Conservation (phyloP, 2,888 invertebrate species). For the Microctonus brassicae region DNA sequence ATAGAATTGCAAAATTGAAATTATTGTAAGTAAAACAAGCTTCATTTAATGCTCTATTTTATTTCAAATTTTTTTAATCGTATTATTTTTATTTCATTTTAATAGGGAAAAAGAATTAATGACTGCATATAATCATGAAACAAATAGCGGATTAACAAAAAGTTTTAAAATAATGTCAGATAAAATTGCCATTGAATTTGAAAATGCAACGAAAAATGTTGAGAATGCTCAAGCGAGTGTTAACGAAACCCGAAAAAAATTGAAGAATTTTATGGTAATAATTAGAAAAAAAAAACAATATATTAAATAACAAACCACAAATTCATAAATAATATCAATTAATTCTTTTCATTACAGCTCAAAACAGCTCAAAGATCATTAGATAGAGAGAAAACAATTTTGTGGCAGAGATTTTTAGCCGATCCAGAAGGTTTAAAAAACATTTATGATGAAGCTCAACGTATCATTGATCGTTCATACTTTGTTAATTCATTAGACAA, state of each 20-base stretch:
- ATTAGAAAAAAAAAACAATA: not conserved
- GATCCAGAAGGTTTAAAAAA: conserved; percentile 54
- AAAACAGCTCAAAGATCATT: conserved; percentile 47
- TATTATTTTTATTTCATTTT: no score
- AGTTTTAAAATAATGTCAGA: conserved; percentile 53
- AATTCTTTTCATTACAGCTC: conserved; percentile 52
- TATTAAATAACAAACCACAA: not conserved
- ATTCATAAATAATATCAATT: not conserved
- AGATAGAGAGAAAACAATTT: conserved; percentile 56
- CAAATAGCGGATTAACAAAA: conserved; percentile 52
- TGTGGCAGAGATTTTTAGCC: conserved; percentile 65
- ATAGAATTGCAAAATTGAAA: conserved; percentile 37
- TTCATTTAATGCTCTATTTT: not conserved
- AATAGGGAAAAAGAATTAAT: conserved; percentile 54
- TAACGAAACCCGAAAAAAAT: conserved; percentile 53
- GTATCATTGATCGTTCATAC: conserved; percentile 45
- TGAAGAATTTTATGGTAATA: conserved; percentile 61
- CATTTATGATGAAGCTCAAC: conserved; percentile 52
- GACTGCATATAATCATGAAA: conserved; percentile 51
- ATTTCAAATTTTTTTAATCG: no score
- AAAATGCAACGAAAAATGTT: conserved; percentile 47
- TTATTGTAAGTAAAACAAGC: conserved; percentile 43
- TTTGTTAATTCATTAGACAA: conserved; percentile 42
- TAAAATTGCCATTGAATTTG: conserved; percentile 48
- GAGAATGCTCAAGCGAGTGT: conserved; percentile 52